Conservation (phyloP, 2,888 invertebrate genomes). For the Hybos culiciformis region DNA sequence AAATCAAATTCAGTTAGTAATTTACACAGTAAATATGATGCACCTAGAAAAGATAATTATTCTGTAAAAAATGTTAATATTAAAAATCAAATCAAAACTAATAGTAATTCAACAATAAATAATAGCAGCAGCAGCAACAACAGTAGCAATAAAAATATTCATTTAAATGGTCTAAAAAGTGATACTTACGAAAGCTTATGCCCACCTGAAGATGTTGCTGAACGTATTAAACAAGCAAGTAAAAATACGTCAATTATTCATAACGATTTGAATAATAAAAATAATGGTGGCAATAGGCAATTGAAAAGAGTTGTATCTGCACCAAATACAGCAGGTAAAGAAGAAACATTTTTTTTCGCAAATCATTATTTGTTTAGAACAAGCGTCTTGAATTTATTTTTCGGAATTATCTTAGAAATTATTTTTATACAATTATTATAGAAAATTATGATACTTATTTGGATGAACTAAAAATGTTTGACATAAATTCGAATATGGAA, state of each 20-base stretch:
- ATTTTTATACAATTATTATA: no score
- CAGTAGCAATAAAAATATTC: conserved; percentile 8
- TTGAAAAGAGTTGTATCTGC: conserved; percentile 46
- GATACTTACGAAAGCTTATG: conserved; percentile 37
- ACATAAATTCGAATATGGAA: no score
- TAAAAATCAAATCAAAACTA: conserved; percentile 29
- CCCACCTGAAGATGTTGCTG: conserved; percentile 33
- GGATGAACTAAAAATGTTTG: no score
- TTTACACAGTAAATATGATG: conserved; percentile 28
- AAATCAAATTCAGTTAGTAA: conserved; percentile 32
- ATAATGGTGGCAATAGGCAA: conserved; percentile 22
- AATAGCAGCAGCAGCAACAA: no score
- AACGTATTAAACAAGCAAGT: conserved; percentile 31
- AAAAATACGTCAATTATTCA: conserved; percentile 29
- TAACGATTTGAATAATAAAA: conserved; percentile 18
- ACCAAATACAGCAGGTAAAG: conserved; percentile 36
- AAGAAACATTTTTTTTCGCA: no score
- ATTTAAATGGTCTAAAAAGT: conserved; percentile 25
- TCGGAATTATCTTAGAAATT: no score
- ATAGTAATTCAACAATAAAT: conserved; percentile 4
- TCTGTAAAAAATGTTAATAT: conserved; percentile 28
- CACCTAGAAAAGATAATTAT: conserved; percentile 24
- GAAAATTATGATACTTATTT: no score
- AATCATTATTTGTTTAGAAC: no score
- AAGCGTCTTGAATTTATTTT: no score